A percentile compares a stretch with the other conserved stretches of the same genome.
Conservation (phyloP, 2,888 invertebrate species). For the Adineta ricciae region DNA sequence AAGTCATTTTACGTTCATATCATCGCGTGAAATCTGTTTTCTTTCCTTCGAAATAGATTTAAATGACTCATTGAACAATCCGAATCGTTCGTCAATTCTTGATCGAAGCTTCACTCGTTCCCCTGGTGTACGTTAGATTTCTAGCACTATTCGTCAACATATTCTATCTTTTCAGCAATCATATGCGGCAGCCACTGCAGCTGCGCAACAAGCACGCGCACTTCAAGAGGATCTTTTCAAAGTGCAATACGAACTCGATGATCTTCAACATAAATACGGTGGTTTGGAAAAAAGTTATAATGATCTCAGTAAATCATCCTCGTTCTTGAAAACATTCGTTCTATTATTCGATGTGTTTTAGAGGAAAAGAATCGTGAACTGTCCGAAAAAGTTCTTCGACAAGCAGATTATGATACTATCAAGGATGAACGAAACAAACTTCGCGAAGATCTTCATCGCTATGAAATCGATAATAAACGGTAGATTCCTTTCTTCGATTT, state of each 20-base stretch:
- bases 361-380: background rate
- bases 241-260: background rate
- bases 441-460: background rate
- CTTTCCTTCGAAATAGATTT: background rate
- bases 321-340: background rate
- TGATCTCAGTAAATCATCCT: background rate
- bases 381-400: background rate
- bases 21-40: too few species aligned
- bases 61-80: conserved; percentile 10
- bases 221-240: background rate
- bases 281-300: background rate
- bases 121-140: background rate
- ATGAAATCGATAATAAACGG: conserved; percentile 10
- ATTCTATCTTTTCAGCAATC: background rate
- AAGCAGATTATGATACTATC: background rate
- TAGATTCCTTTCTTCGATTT: background rate
- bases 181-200: background rate
- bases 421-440: conserved; percentile 22
- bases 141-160: background rate
- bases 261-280: conserved; percentile 4
- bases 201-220: background rate
- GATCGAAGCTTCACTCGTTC: conserved; percentile 15
- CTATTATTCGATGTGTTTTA: background rate
- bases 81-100: background rate
- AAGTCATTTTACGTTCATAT: background rate